Evolutionary conservation across 2,888 invertebrate species (phyloP).

Genomic region (Temnothorax rugatulus): DNA sequence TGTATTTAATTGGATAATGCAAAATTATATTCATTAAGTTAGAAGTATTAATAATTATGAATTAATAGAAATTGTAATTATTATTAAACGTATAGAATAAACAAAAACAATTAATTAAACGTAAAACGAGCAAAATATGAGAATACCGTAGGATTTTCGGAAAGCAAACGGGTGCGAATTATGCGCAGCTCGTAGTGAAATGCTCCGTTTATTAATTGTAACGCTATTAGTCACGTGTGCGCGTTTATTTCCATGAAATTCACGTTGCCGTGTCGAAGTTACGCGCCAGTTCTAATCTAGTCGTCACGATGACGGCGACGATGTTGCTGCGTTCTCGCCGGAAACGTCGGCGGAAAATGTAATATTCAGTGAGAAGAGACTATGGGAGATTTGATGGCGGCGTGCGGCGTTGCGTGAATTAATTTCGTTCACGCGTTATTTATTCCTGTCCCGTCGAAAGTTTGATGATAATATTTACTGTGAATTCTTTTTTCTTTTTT

Average conservation of each 20-base stretch:
- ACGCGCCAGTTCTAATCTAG: conserved; percentile 40
- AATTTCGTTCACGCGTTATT: conserved; percentile 58
- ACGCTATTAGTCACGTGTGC: conserved; percentile 35
- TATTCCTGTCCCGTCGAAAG: conserved; percentile 13
- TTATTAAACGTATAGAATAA: not conserved
- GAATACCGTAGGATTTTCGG: not conserved
- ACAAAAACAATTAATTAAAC: not conserved
- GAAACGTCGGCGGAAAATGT: conserved; percentile 46
- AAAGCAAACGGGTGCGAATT: conserved; percentile 28
- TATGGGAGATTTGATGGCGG: conserved; percentile 25
- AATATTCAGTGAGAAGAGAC: conserved; percentile 49
- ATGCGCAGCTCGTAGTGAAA: not conserved
- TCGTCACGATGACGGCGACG: conserved; percentile 35
- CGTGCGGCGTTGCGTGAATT: conserved; percentile 27
- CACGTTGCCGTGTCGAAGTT: conserved; percentile 49
- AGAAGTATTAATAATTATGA: not conserved
- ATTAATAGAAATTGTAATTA: not conserved
- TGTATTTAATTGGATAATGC: not conserved
- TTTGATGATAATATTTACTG: conserved; percentile 30
- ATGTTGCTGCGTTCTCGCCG: conserved; percentile 27
- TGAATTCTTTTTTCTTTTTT: not conserved
- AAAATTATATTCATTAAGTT: conserved; percentile 4
- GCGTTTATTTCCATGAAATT: conserved; percentile 55
- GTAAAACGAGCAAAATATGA: not conserved
- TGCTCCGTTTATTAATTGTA: conserved; percentile 49